Percentiles rank a stretch among this genome's conserved stretches.
phyloP scores from a whole-genome alignment of 2,797 vertebrate genomes.

The Chelon auratus region DNA sequence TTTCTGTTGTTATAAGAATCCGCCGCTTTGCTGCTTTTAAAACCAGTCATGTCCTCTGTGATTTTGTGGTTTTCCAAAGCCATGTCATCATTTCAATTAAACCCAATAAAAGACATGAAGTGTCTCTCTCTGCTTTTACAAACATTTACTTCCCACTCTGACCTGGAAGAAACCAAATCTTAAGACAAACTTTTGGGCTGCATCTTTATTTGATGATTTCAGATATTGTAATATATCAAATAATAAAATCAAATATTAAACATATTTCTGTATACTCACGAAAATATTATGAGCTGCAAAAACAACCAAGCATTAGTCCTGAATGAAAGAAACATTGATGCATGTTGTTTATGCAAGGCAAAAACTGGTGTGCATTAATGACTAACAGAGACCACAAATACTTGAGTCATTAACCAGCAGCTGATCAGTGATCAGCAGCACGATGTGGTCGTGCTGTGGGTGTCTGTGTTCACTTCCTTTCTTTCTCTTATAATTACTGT shows the following conservation, averaged over 20 bases:
- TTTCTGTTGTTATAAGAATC: conserved; percentile 44
- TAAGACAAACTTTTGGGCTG: not conserved
- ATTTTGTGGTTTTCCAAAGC: conserved; percentile 29
- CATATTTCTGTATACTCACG: conserved; percentile 16
- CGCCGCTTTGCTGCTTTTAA: conserved; percentile 54
- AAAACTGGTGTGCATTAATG: not conserved
- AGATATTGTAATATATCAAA: conserved; percentile 4
- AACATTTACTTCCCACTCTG: not conserved
- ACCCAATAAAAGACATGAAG: conserved; percentile 14
- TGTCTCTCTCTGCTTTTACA: conserved; percentile 16
- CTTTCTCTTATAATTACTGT: not conserved
- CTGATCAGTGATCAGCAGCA: no score
- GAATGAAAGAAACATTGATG: not conserved
- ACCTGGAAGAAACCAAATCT: not conserved
- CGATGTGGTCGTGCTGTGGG: no score
- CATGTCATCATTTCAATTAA: conserved; percentile 66
- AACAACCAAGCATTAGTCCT: conserved; percentile 2
- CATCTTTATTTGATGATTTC: conserved; percentile 55
- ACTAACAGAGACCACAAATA: not conserved
- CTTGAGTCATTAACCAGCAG: not conserved
- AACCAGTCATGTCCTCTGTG: conserved; percentile 24
- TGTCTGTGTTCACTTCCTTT: no score
- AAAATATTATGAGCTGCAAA: not conserved
- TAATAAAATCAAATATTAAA: conserved; percentile 36
- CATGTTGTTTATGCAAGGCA: not conserved